Base-by-base conservation (phyloP, 2,888 invertebrate species). In the Andricus curvator region DNA sequence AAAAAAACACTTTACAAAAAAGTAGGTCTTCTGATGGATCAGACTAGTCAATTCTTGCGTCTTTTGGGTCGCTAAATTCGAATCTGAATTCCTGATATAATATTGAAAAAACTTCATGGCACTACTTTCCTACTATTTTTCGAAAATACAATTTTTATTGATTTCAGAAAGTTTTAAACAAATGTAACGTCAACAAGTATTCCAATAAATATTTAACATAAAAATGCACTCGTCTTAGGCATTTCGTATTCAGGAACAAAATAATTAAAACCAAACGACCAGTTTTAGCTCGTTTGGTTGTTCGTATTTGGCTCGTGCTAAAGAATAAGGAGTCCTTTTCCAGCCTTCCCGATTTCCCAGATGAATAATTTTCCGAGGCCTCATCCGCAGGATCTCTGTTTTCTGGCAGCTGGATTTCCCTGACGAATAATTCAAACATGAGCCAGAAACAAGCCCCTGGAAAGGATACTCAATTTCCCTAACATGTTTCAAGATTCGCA, bases 351-450 rank as follows among this genome's bases (percentile, higher is more conserved):
- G 83, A 85, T 85, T 85, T 85, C 83, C 84, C 84, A 79, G 83
- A 82, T 82, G 84, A 83, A 85, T 85, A 85, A 83, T 85, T 85
- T 85, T 79, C 80, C 80, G 81, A 80, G 68, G 78, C 60, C 65
- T 51, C 80, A 80, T 81, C 81, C 81, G 80, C 74, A 74, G 65
- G 68, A 74, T 78, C 74, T 82, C 82, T 78, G 80, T 82, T 83
- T 85, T 29, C 44, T 25, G 51, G 76, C 67, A 77, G 37, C 82
- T 82, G 83, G 80, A 82, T 83, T 83, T 85, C 82, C 82, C 83
- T 81, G 78, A 83, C 82, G 83, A 85, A 85, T 85, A 83, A 85
- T 85, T 85, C 80, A 85, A 83, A 82, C 82, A 81, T 80, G 83
- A 82, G 82, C 82, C 74, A 56, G 13, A 56, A 56, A 56, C 20